Evolutionary conservation across 1,140 invertebrate genomes (phyloP).

Genomic region (Monochamus saltuarius): DNA sequence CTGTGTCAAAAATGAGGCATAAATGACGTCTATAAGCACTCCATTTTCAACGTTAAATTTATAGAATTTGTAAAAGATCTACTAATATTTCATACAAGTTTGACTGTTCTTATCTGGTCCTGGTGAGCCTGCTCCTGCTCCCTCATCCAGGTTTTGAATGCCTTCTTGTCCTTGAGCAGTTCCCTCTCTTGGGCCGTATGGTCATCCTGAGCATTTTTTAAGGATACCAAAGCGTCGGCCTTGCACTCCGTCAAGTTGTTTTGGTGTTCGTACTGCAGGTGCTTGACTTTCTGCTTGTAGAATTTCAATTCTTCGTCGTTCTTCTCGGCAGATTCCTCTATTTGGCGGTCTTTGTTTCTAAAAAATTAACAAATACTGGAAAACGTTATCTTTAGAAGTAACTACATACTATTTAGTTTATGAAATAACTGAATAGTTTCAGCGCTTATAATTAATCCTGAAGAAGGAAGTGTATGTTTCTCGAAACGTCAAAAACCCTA

Average conservation of each 20-base stretch:
- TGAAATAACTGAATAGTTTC: too few relatives aligned
- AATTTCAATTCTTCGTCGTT: conserved; percentile 85
- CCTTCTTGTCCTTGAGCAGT: conserved; percentile 75
- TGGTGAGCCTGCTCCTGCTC: conserved; percentile 71
- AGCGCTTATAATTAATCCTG: too few relatives aligned
- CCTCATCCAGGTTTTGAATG: conserved; percentile 70
- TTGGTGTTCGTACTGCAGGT: conserved; percentile 89
- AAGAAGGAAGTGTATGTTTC: too few relatives aligned
- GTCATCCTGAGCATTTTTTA: conserved; percentile 75
- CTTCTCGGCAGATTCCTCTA: conserved; percentile 82
- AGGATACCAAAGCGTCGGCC: conserved; percentile 72
- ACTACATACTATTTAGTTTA: too few relatives aligned
- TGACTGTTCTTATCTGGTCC: conserved; percentile 64
- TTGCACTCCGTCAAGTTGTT: conserved; percentile 76
- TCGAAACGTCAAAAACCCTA: too few relatives aligned
- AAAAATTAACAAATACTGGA: neutral
- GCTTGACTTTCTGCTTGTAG: conserved; percentile 91
- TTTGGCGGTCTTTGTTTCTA: conserved; percentile 82
- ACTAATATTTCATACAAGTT: conserved; percentile 56
- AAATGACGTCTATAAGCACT: too few relatives aligned
- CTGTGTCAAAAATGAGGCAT: too few relatives aligned
- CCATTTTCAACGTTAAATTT: too few relatives aligned
- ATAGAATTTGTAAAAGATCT: too few relatives aligned
- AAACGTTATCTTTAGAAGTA: too few relatives aligned
- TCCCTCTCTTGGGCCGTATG: conserved; percentile 74